Conservation (phyloP, 2,888 invertebrate genomes). For the Lycaena phlaeas region DNA sequence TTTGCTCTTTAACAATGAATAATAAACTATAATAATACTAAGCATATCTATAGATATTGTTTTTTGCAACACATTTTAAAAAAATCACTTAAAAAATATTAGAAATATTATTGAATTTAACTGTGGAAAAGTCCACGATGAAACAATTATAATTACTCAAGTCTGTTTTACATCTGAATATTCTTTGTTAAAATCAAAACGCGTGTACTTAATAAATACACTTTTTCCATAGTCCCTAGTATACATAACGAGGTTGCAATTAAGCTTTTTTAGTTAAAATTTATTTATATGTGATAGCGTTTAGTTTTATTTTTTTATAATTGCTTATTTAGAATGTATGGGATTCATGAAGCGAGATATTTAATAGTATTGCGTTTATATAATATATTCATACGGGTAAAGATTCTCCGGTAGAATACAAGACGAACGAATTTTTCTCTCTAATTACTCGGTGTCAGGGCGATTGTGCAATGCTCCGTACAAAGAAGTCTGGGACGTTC, state of each 20-base stretch:
- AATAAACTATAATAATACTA: no score
- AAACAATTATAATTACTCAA: no score
- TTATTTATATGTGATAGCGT: neutral
- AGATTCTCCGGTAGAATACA: constrained; percentile 37
- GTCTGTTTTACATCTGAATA: neutral
- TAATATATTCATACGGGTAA: constrained; percentile 22
- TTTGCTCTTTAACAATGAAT: no score
- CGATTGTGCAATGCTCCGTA: constrained; percentile 65
- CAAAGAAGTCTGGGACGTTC: constrained; percentile 64
- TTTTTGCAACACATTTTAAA: no score
- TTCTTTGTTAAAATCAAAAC: neutral
- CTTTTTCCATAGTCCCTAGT: neutral
- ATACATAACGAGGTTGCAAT: neutral
- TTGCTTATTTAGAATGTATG: no score
- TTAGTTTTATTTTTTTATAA: neutral
- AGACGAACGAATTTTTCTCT: constrained; percentile 66
- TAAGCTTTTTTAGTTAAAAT: neutral
- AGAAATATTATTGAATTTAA: no score
- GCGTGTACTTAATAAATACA: neutral
- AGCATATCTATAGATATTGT: no score
- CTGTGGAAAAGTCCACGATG: no score
- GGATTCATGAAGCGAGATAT: no score
- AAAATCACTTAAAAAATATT: no score
- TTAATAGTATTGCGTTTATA: no score
- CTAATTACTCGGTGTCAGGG: constrained; percentile 70